Conservation (phyloP, 2,113 vertebrate genomes). For the Smithornis capensis region DNA sequence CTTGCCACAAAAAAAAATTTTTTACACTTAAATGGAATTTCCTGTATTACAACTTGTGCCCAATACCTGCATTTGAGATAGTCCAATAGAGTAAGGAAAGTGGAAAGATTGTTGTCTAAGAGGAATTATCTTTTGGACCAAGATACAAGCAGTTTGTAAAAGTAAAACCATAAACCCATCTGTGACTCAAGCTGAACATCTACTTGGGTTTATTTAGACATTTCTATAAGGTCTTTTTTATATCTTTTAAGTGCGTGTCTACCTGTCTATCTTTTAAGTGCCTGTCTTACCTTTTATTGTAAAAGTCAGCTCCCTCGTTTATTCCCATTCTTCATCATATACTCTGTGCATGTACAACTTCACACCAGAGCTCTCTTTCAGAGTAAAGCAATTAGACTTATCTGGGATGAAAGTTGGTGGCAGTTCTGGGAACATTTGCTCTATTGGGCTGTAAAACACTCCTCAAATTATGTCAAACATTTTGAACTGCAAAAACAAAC, state of each 20-base stretch:
- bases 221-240: neutral
- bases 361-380: neutral
- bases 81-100: neutral
- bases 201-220: neutral
- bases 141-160: neutral
- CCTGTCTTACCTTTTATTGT: too few relatives aligned
- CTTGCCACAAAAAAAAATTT: neutral
- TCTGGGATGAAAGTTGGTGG: neutral
- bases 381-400: neutral
- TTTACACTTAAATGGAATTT: neutral
- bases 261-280: too few relatives aligned
- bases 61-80: neutral
- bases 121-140: neutral
- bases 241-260: neutral
- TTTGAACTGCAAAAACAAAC: neutral
- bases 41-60: neutral
- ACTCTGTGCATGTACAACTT: neutral
- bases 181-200: neutral
- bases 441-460: neutral
- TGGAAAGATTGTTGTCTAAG: neutral
- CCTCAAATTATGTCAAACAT: neutral
- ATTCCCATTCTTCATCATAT: neutral
- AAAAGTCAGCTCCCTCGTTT: neutral
- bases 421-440: neutral
- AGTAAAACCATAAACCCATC: neutral